Evolutionary conservation across 2,113 vertebrate species (phyloP), one percentile per base, ranked within the genome.

Genomic region (Eptesicus fuscus): DNA sequence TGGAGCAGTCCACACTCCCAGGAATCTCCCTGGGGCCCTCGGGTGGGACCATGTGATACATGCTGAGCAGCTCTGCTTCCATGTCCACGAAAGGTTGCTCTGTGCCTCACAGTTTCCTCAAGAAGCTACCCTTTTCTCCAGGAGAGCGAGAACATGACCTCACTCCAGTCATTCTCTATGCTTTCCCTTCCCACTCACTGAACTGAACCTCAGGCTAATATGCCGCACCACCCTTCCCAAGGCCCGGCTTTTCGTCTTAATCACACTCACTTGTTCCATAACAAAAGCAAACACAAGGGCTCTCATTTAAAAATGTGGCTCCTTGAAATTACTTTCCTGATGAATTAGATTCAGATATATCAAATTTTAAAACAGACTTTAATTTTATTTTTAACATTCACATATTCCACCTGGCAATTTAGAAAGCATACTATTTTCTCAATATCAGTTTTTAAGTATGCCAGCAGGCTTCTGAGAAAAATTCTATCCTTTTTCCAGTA

Each of bases 291-390:
- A 84, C 61, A 96, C 0, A 59, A 32, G 83, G 47, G 5, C 63
- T 83, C 53, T 67, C 63, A 79, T 53, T 95, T 78, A 40, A 83
- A 80, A 86, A 49, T 73, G 53, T 40, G 37, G 32, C 22, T 86
- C n/a, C 70, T 63, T 79, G 9, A 85, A 91, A 97, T 94, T 73
- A 94, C 40, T 89, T 83, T 83, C 32, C 59, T 90, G 35, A 35
- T 30, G 16, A 35, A 76, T n/a, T 3, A 86, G 35, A 76, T 73
- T 90, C 71, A 93, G 67, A 88, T 69, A 79, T 42, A 73, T 13
- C 65, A 88, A 53, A 61, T 87, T 86, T 71, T 67, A 71, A 76
- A 79, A 78, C 0, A 71, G 37, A 44, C 35, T 89, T 96, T n/a
- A 80, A 92, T 49, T 59, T 92, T 90, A 76, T 77, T 96, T 82